Conservation (phyloP, 2,113 vertebrate species). For the Protobothrops mucrosquamatus region DNA sequence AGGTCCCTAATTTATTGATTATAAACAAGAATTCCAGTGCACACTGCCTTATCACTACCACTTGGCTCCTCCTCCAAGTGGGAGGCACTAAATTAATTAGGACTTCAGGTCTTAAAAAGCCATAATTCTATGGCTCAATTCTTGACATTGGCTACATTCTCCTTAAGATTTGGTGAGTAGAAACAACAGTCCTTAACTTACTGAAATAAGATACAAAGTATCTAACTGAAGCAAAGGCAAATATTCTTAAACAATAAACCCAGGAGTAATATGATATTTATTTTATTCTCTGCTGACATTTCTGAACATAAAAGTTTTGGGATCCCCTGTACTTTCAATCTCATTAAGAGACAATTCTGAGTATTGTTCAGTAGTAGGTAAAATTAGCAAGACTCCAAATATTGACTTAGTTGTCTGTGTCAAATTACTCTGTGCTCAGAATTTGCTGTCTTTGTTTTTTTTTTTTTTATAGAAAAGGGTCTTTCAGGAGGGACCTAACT, state of each 20-base stretch:
- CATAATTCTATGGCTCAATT: background rate
- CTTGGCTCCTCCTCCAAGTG: background rate
- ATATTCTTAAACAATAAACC: background rate
- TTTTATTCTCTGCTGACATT: conserved; percentile 30
- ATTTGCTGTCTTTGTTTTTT: conserved; percentile 56
- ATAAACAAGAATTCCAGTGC: background rate
- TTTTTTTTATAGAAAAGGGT: conserved; percentile 56
- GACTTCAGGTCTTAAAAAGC: background rate
- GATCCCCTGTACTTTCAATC: conserved; percentile 31
- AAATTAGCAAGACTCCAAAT: conserved; percentile 71
- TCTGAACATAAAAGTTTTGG: conserved; percentile 43
- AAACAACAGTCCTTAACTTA: background rate
- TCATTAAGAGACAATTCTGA: conserved; percentile 45
- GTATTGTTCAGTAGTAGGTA: conserved; percentile 54
- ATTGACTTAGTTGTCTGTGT: conserved; percentile 65
- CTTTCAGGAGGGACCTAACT: conserved; percentile 50
- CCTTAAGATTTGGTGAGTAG: conserved; percentile 1
- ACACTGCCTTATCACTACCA: background rate
- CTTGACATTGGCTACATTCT: background rate
- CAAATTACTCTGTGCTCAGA: conserved; percentile 71
- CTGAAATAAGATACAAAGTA: conserved; percentile 25
- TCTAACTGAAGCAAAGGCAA: background rate
- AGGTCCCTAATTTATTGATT: background rate
- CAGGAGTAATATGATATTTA: background rate
- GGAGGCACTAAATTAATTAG: background rate